Evolutionary conservation across 2,888 invertebrate genomes (phyloP), one percentile per base, ranked within the genome.

Genomic region (Drosophila peninsularis): DNA sequence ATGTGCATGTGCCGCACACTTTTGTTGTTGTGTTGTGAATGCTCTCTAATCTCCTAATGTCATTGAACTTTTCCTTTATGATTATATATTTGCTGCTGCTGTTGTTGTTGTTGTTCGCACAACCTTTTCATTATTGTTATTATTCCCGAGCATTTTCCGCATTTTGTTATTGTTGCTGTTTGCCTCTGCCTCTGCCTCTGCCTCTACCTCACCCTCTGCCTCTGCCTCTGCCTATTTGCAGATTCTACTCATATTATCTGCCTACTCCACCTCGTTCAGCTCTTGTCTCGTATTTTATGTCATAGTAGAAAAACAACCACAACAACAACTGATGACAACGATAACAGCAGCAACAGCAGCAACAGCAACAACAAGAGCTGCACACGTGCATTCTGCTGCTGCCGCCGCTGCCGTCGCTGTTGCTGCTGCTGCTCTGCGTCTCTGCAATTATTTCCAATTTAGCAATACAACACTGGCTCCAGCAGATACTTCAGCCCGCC

Each of bases 361-460:
- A 37, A 9, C 7, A 52, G 47, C 41, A 71, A 36, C 55, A 71
- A 55, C 64, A 55, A 49, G 69, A 70, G 57, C 53, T 78, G 82
- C 82, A 82, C 86, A 82, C 82, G 87, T 82, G 82, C 83, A 82
- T 82, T 83, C 68, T 78, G 75, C 36, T 50, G 36, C 54, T 52
- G 45, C 54, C 37, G 62, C 24, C 36, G 45, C 44, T 54, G 70
- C 56, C 55, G 61, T 63, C 58, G 75, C 54, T 52, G 42, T 50
- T 42, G 62, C 24, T 37, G 45, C 44, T 57, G 70, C 56, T 58
- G 64, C 53, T 60, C 58, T 72, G 64, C 84, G 65, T 60, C 78
- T 65, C 74, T 75, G 88, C 86, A 88, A 87, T 87, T 88, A 87
- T 88, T 88, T 87, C 84, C 87, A 84, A 87, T 87, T 87, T 86